Conservation (phyloP, 2,113 vertebrate species). For the Rostratula benghalensis region DNA sequence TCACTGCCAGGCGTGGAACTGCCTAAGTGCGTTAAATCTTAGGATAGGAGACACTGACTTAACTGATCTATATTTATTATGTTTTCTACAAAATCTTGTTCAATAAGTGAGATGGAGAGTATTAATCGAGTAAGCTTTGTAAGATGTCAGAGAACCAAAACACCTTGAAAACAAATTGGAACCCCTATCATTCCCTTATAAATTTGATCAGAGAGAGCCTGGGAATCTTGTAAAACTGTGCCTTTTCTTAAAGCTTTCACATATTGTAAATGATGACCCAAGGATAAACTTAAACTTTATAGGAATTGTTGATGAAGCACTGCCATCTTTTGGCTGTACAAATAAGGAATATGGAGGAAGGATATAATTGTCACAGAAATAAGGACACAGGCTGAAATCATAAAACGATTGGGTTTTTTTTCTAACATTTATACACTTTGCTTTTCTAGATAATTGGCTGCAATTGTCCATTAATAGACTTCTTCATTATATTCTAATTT, state of each 20-base stretch:
- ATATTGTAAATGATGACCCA: background rate
- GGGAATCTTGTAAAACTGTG: conserved; percentile 9
- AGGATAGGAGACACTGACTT: background rate
- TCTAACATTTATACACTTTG: background rate
- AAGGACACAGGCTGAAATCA: background rate
- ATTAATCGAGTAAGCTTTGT: background rate
- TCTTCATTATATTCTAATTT: background rate
- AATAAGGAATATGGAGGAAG: conserved; percentile 55
- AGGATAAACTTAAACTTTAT: conserved; percentile 13
- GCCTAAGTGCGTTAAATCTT: background rate
- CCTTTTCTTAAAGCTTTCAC: conserved; percentile 33
- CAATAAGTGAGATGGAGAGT: background rate
- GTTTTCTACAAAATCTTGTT: background rate
- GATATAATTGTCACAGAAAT: background rate
- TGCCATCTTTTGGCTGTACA: conserved; percentile 81
- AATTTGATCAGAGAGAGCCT: background rate
- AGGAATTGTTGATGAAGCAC: conserved; percentile 77
- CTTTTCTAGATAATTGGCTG: background rate
- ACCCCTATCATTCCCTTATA: background rate
- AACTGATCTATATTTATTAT: background rate
- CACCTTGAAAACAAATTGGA: background rate
- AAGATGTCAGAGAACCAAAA: background rate
- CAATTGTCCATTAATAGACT: background rate
- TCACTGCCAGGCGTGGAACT: background rate
- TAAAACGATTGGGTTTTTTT: background rate